Evolutionary conservation across 1,140 invertebrate species (phyloP).

Genomic region (Orius insidiosus): DNA sequence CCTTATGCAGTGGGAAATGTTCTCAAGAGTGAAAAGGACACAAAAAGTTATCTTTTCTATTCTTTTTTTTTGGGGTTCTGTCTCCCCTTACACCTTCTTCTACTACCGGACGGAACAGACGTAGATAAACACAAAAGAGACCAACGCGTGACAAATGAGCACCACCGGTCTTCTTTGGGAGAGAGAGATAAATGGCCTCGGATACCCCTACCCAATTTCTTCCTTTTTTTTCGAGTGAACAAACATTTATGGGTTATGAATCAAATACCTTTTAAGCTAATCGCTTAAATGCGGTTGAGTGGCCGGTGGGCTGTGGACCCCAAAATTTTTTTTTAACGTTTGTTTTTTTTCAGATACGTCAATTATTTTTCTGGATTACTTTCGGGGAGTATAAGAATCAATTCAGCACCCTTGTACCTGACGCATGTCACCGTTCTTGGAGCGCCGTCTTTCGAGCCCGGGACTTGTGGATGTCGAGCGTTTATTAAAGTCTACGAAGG

Average conservation of each 20-base stretch:
- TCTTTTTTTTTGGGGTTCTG: too few relatives aligned
- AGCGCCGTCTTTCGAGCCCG: slow-evolving; percentile 53
- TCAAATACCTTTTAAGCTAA: not conserved
- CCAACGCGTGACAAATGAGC: too few relatives aligned
- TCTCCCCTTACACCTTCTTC: too few relatives aligned
- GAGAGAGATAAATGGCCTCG: too few relatives aligned
- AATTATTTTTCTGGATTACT: slow-evolving; percentile 79
- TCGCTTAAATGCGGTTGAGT: not conserved
- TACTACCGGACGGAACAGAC: too few relatives aligned
- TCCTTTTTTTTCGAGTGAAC: not conserved
- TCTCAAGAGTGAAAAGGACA: too few relatives aligned
- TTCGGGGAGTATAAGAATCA: slow-evolving; percentile 70
- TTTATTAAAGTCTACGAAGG: slow-evolving; percentile 73
- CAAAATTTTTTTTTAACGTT: not conserved
- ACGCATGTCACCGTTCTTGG: slow-evolving; percentile 73
- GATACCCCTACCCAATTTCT: not conserved
- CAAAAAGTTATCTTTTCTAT: too few relatives aligned
- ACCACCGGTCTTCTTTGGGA: too few relatives aligned
- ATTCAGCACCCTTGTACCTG: slow-evolving; percentile 66
- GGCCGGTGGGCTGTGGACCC: too few relatives aligned
- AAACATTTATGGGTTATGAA: slow-evolving; percentile 2
- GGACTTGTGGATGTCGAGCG: slow-evolving; percentile 47
- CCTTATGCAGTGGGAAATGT: too few relatives aligned
- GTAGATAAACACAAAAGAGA: too few relatives aligned
- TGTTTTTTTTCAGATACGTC: slow-evolving; percentile 47